Evolutionary conservation across 2,888 invertebrate species (phyloP), one percentile per base, ranked within the genome.

Genomic region (Helobdella robusta): DNA sequence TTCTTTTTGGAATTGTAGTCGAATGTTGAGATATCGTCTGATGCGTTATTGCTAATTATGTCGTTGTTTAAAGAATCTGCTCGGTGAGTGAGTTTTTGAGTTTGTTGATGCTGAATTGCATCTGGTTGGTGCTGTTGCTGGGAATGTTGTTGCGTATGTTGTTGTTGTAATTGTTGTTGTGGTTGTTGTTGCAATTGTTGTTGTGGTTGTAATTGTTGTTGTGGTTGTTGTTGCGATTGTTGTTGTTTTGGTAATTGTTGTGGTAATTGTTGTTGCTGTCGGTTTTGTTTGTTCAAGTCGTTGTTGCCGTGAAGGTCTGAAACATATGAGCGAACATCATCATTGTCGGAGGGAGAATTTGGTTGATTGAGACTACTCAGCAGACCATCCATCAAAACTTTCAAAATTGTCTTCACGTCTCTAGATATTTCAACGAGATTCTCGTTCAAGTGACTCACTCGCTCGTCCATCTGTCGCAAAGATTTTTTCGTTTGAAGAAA

Each of bases 381-480:
- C 28, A 56, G 56, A n/a, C 20, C 18, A 30, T 28, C 30, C 32
- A 8, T 30, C 32, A 56, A 56, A 28, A 56, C 18, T 30, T 30
- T 56, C 32, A 56, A 56, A 56, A 56, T 30, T 28, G 23, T 30
- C 56, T 56, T 56, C 56, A 56, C 25, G n/a, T 56, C 56, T 25
- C 56, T 28, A n/a, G 25, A 30, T 11, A 56, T 32, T 28, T 59
- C 25, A 20, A 25, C 30, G 20, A 66, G 20, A 8, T 66, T 61
- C 28, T 35, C 36, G 25, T 34, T 20, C 20, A 66, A 18, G 5
- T 3, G 15, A 15, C 23, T 52, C 28, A 66, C 46, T 44, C 60
- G 59, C 18, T 15, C 23, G 35, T 66, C 60, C 56, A 66, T 46
- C n/a, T 48, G 30, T 54, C 62, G 50, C 35, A 66, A 32, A 23